Evolutionary conservation across 1,140 invertebrate species (phyloP), one percentile per base, ranked within the genome.

Genomic region (Babylonia areolata): DNA sequence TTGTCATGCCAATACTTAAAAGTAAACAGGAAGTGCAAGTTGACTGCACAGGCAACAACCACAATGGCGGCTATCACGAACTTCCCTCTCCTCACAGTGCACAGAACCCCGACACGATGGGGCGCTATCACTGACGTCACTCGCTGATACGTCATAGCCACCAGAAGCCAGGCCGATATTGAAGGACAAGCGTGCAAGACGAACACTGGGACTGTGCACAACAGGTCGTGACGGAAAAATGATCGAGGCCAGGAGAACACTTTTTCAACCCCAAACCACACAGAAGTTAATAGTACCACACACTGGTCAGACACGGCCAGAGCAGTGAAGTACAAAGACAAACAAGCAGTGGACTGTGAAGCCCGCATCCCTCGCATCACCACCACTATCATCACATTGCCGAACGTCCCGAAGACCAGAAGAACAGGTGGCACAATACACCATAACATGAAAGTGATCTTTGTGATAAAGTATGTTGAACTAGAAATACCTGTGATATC

Each of bases 251-350:
- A 64, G 28, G 12, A 12, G 12, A 28, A 20, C 20, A 12, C 0
- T 5, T 1, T 23, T 6, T 64, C 2, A 0, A 64, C 58, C 58
- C 58, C 15, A 23, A 28, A 64, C 17, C 28, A 64, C 17, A 64
- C 5, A 6, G 23, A 12, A 64, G 20, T 6, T 5, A 23, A 23
- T 23, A 64, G 20, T 15, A 81, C 46, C 2, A 58, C 9, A n/a
- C n/a, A 54, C 28, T 51, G 80, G 51, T 81, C 80, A 33, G 80
- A 81, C 42, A 81, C 80, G 3, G 80, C 80, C 46, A 81, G 51
- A 33, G 80, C 42, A 12, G 51, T 81, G 33, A 81, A 54, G 80
- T 58, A 81, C 42, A 54, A 12, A 1, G 51, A 54, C 80, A 81
- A 17, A 39, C 33, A 75, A 6, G n/a, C 11, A 5, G 46, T 58